A percentile compares a stretch with the other conserved stretches of the same genome.
These are phyloP conservation scores for Adineta ricciae DNA, from an alignment of 2,888 invertebrate species.

Conservation along the genomic window DNA sequence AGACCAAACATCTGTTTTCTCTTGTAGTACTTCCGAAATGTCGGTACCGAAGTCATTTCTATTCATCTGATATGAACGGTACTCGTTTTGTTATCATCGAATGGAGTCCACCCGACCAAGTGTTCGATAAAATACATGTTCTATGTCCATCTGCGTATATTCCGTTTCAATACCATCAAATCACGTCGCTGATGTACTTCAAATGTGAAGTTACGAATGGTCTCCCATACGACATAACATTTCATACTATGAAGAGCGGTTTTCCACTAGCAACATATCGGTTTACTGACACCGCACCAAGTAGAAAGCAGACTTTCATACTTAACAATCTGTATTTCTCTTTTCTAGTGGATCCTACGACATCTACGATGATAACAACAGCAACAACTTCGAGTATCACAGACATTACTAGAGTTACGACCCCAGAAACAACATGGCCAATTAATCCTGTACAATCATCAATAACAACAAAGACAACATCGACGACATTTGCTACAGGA, in stretches of 20 bases:
- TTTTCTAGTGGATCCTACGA: background rate
- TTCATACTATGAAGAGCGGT: background rate
- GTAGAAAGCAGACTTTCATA: background rate
- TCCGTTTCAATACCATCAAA: background rate
- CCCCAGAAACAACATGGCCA: too few relatives aligned
- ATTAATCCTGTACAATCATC: background rate
- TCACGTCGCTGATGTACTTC: background rate
- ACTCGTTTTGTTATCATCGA: background rate
- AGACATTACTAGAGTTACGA: too few relatives aligned
- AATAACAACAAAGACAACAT: background rate
- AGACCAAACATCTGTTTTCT: background rate
- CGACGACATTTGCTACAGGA: background rate
- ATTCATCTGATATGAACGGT: background rate
- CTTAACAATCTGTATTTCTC: background rate
- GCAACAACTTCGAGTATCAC: too few relatives aligned
- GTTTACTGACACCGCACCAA: background rate
- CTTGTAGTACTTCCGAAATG: background rate
- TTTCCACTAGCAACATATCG: background rate
- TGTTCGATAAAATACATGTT: background rate
- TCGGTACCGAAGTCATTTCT: background rate
- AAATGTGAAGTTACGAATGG: background rate
- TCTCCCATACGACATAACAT: background rate
- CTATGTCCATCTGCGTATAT: background rate
- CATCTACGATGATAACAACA: background rate
- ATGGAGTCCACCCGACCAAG: background rate